Conservation (phyloP, 1,140 invertebrate genomes). For the Aphaenogaster floridana region DNA sequence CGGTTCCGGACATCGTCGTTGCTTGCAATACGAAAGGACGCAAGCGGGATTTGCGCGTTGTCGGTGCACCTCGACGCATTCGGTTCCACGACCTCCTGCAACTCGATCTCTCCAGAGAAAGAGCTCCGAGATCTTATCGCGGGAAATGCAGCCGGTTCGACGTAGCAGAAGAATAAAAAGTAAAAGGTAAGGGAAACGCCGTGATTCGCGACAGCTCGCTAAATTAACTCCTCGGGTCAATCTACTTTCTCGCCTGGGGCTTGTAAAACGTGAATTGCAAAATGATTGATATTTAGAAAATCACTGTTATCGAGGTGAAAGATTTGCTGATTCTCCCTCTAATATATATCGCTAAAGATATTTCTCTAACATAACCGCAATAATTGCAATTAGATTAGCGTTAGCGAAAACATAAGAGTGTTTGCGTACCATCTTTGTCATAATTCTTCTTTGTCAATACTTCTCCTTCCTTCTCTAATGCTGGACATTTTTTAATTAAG, state of each 20-base stretch:
- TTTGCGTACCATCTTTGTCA: neutral
- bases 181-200: constrained; percentile 49
- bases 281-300: constrained; percentile 63
- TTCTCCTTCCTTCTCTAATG: neutral
- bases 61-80: constrained; percentile 67
- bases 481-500: neutral
- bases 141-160: constrained; percentile 77
- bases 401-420: neutral
- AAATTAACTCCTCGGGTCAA: constrained; percentile 74
- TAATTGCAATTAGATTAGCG: neutral
- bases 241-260: constrained; percentile 64
- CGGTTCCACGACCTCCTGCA: constrained; percentile 74
- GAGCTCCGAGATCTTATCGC: constrained; percentile 71
- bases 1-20: constrained; percentile 23
- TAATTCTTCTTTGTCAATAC: neutral
- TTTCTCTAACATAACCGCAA: neutral
- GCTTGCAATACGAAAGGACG: constrained; percentile 44
- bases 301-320: constrained; percentile 18
- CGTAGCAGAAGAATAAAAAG: constrained; percentile 75
- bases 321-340: constrained; percentile 22
- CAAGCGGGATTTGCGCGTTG: constrained; percentile 71
- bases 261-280: constrained; percentile 32
- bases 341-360: neutral
- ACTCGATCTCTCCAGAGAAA: constrained; percentile 75
- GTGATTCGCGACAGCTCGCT: constrained; percentile 75